Base-by-base conservation (phyloP, 1,140 invertebrate species). In the Drosophila serrata region DNA sequence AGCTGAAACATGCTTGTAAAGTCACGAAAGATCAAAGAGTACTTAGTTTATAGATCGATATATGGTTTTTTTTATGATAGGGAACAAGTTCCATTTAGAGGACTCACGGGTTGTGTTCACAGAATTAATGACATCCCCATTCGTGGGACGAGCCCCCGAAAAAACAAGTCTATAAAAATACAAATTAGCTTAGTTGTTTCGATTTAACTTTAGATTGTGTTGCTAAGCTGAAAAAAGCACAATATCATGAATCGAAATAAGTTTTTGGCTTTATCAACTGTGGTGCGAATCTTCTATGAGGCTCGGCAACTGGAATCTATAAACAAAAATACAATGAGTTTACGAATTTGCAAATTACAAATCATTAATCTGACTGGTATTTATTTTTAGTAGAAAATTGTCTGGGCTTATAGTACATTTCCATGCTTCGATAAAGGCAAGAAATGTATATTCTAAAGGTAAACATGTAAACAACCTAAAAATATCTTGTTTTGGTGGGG, bases 81-180 rank as follows among this genome's bases (percentile, higher is more conserved):
- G 13, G 51, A 58, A 17, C 68, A 70, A 72, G 68, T 72, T 72
- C 68, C 53, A 49, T 27, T 35, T 0, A n/a, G 35, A 42, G 13
- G 15, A n/a, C 27, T 33, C 12, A 15, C 27, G 4, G 12, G 9
- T 22, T 15, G 22, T 22, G 19, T 31, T 35, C 22, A 33, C 15
- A 27, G 35, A 39, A 49, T 46, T 69, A 70, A 46, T 27, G 13
- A 57, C 29, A 69, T 59, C 13, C 27, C 22, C 8, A 24, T 53
- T 40, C 6, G 19, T 11, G 9, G 7, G 76, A 84, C 80, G 77
- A 57, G 63, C 81, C 80, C 81, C 69, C 48, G 4, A 53, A 56
- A 29, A 73, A 79, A 67, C 27, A 53, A 40, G 49, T 33, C 42
- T 53, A 73, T 73, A 51, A 55, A 55, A 46, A 29, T 35, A 24